Evolutionary conservation across 2,113 vertebrate species (phyloP), one percentile per base, ranked within the genome.

Genomic region (Cryptotis parvus): DNA sequence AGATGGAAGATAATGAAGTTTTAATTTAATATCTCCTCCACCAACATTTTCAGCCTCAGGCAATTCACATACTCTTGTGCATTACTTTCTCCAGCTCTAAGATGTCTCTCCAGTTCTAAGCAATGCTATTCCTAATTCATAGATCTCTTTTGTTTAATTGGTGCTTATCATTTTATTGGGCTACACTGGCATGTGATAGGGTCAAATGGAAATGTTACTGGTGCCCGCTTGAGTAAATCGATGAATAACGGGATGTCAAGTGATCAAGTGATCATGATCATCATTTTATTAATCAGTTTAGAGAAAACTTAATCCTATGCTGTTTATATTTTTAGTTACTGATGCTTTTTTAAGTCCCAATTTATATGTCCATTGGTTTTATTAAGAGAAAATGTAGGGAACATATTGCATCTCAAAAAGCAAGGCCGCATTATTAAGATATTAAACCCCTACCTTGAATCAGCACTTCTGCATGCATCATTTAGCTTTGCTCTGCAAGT

Each of bases 41-140:
- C 15, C 63, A 39, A 69, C 65, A 77, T 6, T 45, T 6, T 8
- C 16, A 18, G 49, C 22, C 14, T 52, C 45, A 77, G 20, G 22
- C 20, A 70, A 77, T 86, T 84, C 70, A 77, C 18, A 78, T 63
- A 29, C 65, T 86, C n/a, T 41, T 84, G 9, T 11, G 2, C 27
- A 26, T 90, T 70, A 55, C 24, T 87, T 66, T 90, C 33, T 70
- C n/a, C 75, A 79, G 61, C 37, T 87, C 33, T 83, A 75, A 78
- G 73, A 90, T 83, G 61, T 2, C 65, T n/a, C n/a, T n/a, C n/a
- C n/a, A n/a, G n/a, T n/a, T n/a, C n/a, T n/a, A n/a, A 84, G 33
- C 52, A 35, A 31, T 37, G 1, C 41, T 89, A 87, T 87, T 2
- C n/a, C 77, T n/a, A 77, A 39, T 39, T 81, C 35, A 65, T 39